Base-by-base conservation (phyloP, 92 coral and sea anemone genomes). In the Pocillopora meandrina region DNA sequence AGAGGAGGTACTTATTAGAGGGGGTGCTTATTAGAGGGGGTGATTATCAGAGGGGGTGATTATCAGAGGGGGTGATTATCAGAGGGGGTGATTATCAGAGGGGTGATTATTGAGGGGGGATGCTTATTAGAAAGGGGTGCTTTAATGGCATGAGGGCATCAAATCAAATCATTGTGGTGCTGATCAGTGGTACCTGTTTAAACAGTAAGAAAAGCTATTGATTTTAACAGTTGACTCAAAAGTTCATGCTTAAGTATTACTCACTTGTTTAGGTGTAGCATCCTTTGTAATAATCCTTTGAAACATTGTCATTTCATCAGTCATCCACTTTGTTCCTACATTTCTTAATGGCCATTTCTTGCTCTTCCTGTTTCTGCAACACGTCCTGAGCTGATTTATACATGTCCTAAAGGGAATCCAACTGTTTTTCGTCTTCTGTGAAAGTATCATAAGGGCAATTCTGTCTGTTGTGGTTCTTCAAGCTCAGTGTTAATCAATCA, bases 241-340 rank as follows among this genome's bases (percentile, higher is more conserved):
- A 17, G 14, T 2, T 17, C 19, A 12, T 9, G 10, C n/a, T 6
- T 10, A 2, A 10, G 17, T 61, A 4, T 17, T 68, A 68, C 58
- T 77, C 55, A 77, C 81, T 31, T 62, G 18, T 2, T 77, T 33
- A 35, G 12, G 52, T 10, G 8, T 77, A 16, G 34, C 65, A 2
- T 62, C 60, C 81, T 61, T 17, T 23, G 36, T n/a, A 61, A 58
- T 77, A 17, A 18, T 77, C 1, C 56, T 61, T 61, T 77, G 70
- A 12, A 77, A 36, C 15, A 17, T 62, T 13, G 34, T 57, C 49
- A 77, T 61, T 18, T 77, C 81, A 35, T 77, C 52, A 4, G 81
- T 62, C 81, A 77, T 77, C 69, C 56, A 77, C 66, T 58, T 62
- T 77, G 81, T 19, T 36, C 65, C 42, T 77, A 35, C n/a, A 77